Base-by-base conservation (phyloP, 1,140 invertebrate species). In the Drosophila bipectinata region DNA sequence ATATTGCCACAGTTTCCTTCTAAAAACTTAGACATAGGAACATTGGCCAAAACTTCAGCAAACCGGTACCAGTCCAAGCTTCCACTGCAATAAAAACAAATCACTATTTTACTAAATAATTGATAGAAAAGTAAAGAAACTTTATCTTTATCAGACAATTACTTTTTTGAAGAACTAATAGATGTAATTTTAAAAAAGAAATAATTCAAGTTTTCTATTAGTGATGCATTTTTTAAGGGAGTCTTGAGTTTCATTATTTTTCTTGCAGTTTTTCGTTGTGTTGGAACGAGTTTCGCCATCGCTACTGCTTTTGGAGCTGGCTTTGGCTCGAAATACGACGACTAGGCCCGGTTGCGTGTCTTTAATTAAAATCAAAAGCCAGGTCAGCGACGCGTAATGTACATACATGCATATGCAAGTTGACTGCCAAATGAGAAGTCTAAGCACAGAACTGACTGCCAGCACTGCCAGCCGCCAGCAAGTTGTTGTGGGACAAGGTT, bases 401-500 rank as follows among this genome's bases (percentile, higher is more conserved):
- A 9, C 69, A 56, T 9, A 9, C 69, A 56, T 78, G 61, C 56
- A 66, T 34, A 34, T 8, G 8, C 8, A 62, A 18, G 24, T 48
- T 34, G 48, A 30, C 45, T 45, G 24, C 32, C 28, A 51, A 72
- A 53, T 39, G 51, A 51, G 15, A 32, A 37, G 45, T 44, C 47
- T 24, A 24, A 58, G 15, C 12, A 30, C 30, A 14, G 15, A 67
- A 67, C 18, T 62, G 52, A 28, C n/a, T 54, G 7, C 60, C 30
- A 15, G 3, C 32, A 32, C 21, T 2, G 26, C 6, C 26, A 28
- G 26, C 26, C 41, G 21, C 51, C 73, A 39, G 60, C 77, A 79
- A 87, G 81, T 90, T 81, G 81, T 90, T 90, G 76, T 90, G 81
- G 87, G 64, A 90, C 85, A 90, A 90, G 85, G 85, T 82, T 90